Evolutionary conservation across 2,797 vertebrate genomes (phyloP), one percentile per base, ranked within the genome.

Genomic region (Characodon lateralis): DNA sequence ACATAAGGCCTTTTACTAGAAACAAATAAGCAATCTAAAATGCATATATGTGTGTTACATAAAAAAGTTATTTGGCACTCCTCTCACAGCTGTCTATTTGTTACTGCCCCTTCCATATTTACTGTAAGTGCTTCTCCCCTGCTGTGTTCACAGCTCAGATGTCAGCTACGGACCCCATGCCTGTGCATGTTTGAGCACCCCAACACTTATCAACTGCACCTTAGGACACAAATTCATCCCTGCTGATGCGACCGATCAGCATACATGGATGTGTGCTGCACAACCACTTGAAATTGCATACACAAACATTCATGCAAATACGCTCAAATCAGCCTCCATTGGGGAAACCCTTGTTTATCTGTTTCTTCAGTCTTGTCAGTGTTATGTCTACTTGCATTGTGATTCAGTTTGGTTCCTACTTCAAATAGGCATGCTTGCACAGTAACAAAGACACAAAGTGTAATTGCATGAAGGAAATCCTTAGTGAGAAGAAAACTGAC

Each of bases 291-390:
- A 50, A 55, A 14, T 14, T 2, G 16, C 66, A 63, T n/a, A n/a
- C 22, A 26, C 48, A 63, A 58, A 51, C 65, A 78, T 48, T 58
- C 39, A 28, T 10, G 26, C 63, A 70, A 7, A 75, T 16, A 10
- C 1, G 9, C 43, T 65, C 18, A 53, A 31, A 72, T 22, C 18
- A 14, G 59, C 63, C 46, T 76, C 79, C 75, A n/a, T 78, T 22
- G 72, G 78, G 88, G 81, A 75, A 86, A 76, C 76, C 79, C 79
- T 88, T 83, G 78, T 89, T 90, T 87, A 76, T 83, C 76, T 10
- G 31, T 61, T 74, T 41, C 56, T 71, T 28, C 56, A 46, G 73
- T 55, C 79, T 78, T 63, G 79, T 80, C 82, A 13, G 66, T 39
- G 74, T 71, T 70, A 1, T 5, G 35, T 81, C 71, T 2, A 61